Evolutionary conservation across 2,888 invertebrate genomes (phyloP), one percentile per base, ranked within the genome.

Genomic region (Drosophila kambysellisi): DNA sequence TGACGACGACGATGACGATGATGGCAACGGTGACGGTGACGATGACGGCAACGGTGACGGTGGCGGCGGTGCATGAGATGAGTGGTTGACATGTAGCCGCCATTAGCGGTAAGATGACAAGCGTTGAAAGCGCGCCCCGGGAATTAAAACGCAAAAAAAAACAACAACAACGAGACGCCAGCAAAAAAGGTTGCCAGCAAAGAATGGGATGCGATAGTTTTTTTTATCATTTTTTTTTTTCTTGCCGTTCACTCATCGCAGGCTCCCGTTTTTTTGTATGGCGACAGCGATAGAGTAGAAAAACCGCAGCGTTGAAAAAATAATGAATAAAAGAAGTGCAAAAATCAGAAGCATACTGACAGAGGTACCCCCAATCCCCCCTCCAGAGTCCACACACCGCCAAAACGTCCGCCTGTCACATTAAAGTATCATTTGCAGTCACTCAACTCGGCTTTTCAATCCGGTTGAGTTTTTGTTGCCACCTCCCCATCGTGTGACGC

Each of bases 31-130:
- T 25, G 25, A 25, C 50, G 48, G 52, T 29, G 46, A 20, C 11
- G 33, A 29, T 43, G 61, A 25, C 37, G 50, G 57, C 35, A 57
- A 69, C 50, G 60, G 29, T 53, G 61, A 32, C 35, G 66, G 7
- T 52, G 72, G 46, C 32, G 72, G 46, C 35, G 52, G 37, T 54
- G 82, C 64, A 52, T 57, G 70, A 83, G 88, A 89, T 88, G 89
- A 88, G 88, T 89, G 89, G 87, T 89, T 88, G 88, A 88, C 88
- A 88, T 88, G 88, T 83, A 88, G 83, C 89, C 88, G 88, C 88
- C 88, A 88, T 88, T 88, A 89, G 88, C 88, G 88, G 87, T 86
- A 87, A 89, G 89, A 86, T 87, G 86, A 85, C 84, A 85, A 89
- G 86, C 89, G 85, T 86, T 88, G 87, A 88, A 89, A 83, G 87